Evolutionary conservation across 2,888 invertebrate species (phyloP).

Genomic region (Eubasilissa splendida): DNA sequence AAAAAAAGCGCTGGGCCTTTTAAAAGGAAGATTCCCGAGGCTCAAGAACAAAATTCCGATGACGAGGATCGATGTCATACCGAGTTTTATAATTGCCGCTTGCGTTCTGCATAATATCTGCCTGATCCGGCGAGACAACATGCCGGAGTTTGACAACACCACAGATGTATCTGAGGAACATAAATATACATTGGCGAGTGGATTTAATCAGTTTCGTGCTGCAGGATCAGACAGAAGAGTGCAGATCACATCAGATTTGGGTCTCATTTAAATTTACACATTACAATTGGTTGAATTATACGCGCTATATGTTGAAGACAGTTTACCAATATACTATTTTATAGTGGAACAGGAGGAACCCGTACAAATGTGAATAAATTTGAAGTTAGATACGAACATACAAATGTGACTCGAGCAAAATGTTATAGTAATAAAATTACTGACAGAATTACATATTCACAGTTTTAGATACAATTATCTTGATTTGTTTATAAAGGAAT

Average conservation of each 20-base stretch:
- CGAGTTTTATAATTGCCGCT: neutral
- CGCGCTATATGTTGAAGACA: too few relatives aligned
- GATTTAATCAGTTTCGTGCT: neutral
- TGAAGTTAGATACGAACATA: too few relatives aligned
- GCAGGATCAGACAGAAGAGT: neutral
- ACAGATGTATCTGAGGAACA: neutral
- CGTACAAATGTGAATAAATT: too few relatives aligned
- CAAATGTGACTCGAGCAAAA: too few relatives aligned
- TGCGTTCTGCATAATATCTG: conserved; percentile 31
- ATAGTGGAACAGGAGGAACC: too few relatives aligned
- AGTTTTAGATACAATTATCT: too few relatives aligned
- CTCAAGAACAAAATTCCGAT: conserved; percentile 11
- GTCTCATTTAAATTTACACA: neutral
- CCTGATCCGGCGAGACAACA: neutral
- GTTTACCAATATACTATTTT: too few relatives aligned
- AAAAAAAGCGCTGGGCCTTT: neutral
- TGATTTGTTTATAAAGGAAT: too few relatives aligned
- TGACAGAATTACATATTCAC: too few relatives aligned
- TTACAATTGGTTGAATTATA: neutral
- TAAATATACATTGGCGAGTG: neutral
- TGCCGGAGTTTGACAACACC: conserved; percentile 10
- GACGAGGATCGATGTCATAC: neutral
- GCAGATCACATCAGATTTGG: neutral
- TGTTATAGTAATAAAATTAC: too few relatives aligned
- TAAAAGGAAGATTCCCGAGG: conserved; percentile 9